These are phyloP conservation scores for Camptogramma bilineatum DNA, from an alignment of 2,888 invertebrate genomes.

Conservation along the genomic window DNA sequence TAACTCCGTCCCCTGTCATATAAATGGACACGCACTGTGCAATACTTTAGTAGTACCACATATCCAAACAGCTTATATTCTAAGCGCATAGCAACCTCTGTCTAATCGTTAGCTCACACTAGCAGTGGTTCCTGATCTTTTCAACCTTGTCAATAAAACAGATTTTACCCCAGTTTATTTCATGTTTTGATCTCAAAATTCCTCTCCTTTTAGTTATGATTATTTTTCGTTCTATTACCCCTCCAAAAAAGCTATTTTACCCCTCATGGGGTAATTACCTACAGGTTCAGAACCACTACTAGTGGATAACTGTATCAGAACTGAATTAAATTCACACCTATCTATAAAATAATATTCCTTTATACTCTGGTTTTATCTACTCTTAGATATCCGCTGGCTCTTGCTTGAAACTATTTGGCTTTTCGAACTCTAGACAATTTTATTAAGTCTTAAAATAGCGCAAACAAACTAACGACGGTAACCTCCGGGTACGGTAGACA, in stretches of 20 bases:
- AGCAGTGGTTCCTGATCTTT: no score
- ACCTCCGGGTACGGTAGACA: no score
- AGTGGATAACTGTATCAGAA: slow-evolving; percentile 20
- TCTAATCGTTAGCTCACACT: slow-evolving; percentile 10
- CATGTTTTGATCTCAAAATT: no score
- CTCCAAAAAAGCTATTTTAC: no score
- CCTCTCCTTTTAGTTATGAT: no score
- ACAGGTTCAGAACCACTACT: no score
- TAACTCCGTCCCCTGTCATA: not conserved
- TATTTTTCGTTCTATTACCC: no score
- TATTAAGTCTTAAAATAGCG: not conserved
- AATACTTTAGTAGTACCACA: slow-evolving; percentile 14
- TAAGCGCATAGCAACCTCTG: slow-evolving; percentile 22
- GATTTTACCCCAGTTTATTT: no score
- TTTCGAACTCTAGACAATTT: not conserved
- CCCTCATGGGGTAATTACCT: no score
- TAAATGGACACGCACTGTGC: slow-evolving; percentile 3
- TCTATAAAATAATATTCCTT: slow-evolving; percentile 27
- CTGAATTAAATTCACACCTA: slow-evolving; percentile 31
- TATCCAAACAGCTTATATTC: slow-evolving; percentile 17
- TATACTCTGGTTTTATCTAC: slow-evolving; percentile 26
- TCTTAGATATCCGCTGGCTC: not conserved
- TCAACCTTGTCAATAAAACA: no score
- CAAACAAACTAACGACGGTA: no score
- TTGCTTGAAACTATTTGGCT: not conserved